phyloP scores from a whole-genome alignment of 2,888 invertebrate species.

The Eulithis testata region DNA sequence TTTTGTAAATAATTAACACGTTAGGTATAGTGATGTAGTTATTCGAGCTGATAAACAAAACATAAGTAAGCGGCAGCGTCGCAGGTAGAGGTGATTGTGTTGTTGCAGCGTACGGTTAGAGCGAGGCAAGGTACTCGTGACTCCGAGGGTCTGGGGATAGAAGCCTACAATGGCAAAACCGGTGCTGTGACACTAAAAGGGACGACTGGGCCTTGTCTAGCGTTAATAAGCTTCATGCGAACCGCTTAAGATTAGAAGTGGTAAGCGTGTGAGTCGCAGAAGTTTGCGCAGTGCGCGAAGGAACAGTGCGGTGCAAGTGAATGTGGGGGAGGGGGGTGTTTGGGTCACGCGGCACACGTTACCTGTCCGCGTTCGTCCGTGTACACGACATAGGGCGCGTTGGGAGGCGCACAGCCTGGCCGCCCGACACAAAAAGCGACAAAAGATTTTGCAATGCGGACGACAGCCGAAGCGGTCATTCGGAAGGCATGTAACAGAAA shows the following conservation, averaged over 20 bases:
- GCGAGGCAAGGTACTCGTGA: constrained; percentile 54
- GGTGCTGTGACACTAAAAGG: constrained; percentile 23
- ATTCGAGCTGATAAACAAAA: constrained; percentile 57
- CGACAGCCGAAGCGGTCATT: constrained; percentile 83
- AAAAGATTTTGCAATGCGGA: constrained; percentile 78
- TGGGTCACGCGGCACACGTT: constrained; percentile 82
- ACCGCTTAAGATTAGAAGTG: constrained; percentile 35
- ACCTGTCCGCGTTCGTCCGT: constrained; percentile 98
- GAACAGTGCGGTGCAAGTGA: constrained; percentile 24
- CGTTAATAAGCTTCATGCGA: constrained; percentile 59
- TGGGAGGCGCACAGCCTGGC: constrained; percentile 90
- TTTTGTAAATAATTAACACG: constrained; percentile 19
- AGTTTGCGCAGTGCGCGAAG: constrained; percentile 35
- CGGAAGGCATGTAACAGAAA: constrained; percentile 85
- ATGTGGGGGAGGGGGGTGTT: constrained; percentile 35
- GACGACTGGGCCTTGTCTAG: constrained; percentile 35
- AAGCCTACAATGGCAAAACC: constrained; percentile 25
- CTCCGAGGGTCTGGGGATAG: constrained; percentile 32
- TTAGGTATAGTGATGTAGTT: constrained; percentile 22
- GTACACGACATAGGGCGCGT: constrained; percentile 97
- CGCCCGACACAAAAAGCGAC: constrained; percentile 81
- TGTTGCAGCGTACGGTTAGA: constrained; percentile 61
- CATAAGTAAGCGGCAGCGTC: constrained; percentile 54
- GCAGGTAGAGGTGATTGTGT: constrained; percentile 64
- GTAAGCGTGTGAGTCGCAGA: constrained; percentile 37